Evolutionary conservation across 2,888 invertebrate genomes (phyloP), one percentile per base, ranked within the genome.

Genomic region (Coelinius sp.): DNA sequence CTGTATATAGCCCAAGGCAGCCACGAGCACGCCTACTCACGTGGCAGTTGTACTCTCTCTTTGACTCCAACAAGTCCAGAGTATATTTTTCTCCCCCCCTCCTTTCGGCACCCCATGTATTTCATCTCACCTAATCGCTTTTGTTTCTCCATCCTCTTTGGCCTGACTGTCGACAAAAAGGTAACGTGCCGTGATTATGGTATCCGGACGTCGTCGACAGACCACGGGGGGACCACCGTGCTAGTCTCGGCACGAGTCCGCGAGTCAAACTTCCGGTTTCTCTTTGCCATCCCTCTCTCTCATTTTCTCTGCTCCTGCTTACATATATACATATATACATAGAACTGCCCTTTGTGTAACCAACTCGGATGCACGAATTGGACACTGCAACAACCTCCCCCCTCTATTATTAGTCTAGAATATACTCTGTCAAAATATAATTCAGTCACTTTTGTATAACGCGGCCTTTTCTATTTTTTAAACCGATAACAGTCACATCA

Each of bases 151-250:
- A 70, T 71, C 20, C 65, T 71, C 70, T 31, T 35, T 25, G 8
- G 52, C 44, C 44, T 25, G 25, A 31, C 65, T 62, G 38, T 65
- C 52, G 74, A 78, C 75, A 71, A 76, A 77, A 76, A 76, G 76
- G 76, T 77, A 77, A 76, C 78, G 76, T 72, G 74, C 70, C 76
- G 75, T 79, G 78, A 78, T 77, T 77, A 78, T 77, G 70, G 75
- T 75, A 76, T 76, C 77, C 78, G 76, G 77, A 78, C 73, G 75
- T 74, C 70, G 75, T 76, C 72, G 74, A 52, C 66, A 44, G 69
- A 70, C 53, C 75, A 44, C 64, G 64, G 70, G 64, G 70, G 73
- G 76, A 77, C 77, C 77, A 76, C 77, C 77, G 64, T 75, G 78
- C 71, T 73, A 56, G 73, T 49, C 65, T 38, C 41, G 71, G 71